These are phyloP conservation scores for Hoplostethus atlanticus DNA, from an alignment of 2,797 vertebrate species.

Conservation along the genomic window DNA sequence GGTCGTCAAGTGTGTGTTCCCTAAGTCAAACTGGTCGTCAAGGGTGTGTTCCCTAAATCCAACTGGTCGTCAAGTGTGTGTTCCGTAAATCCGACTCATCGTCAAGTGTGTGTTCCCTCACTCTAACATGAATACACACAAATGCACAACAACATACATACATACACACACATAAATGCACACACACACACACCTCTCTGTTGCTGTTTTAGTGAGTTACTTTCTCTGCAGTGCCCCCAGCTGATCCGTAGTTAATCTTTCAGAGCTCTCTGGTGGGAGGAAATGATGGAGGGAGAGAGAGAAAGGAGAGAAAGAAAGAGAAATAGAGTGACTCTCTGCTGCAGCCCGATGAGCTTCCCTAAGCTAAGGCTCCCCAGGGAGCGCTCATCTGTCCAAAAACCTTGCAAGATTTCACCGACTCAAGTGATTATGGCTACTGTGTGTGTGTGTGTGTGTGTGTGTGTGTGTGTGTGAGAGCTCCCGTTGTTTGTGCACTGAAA, in stretches of 20 bases:
- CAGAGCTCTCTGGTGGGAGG: conserved; percentile 64
- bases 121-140: too few species aligned
- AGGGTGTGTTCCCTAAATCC: too few species aligned
- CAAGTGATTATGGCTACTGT: conserved; percentile 58
- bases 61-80: not conserved
- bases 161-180: conserved; percentile 17
- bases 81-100: not conserved
- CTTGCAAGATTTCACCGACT: conserved; percentile 51
- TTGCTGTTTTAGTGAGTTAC: conserved; percentile 55
- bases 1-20: too few species aligned
- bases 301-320: conserved; percentile 51
- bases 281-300: conserved; percentile 60
- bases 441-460: conserved; percentile 47
- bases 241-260: conserved; percentile 75
- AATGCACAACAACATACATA: not conserved
- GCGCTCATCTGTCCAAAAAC: conserved; percentile 67
- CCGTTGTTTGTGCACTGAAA: conserved; percentile 50
- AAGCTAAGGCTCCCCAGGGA: conserved; percentile 53
- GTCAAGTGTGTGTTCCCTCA: not conserved
- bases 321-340: conserved; percentile 61
- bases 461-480: conserved; percentile 49
- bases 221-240: conserved; percentile 57
- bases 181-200: conserved; percentile 4
- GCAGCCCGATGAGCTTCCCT: conserved; percentile 61
- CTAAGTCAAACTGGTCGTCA: too few species aligned